These are phyloP conservation scores for Geophilus truncorum DNA, from an alignment of 2,888 invertebrate species.

Conservation along the genomic window DNA sequence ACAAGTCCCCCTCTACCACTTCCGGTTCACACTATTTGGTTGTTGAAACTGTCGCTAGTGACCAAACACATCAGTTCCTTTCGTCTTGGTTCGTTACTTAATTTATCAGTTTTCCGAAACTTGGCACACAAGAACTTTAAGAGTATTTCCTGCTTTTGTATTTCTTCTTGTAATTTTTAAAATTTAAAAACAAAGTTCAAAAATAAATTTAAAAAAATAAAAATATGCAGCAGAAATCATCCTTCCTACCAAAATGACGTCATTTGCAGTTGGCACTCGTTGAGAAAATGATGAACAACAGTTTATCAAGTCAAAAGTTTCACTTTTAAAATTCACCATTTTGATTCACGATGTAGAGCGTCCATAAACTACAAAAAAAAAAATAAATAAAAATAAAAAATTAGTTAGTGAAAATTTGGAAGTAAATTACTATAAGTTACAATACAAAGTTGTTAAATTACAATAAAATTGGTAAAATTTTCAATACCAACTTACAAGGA, in stretches of 20 bases:
- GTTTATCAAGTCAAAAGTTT: not conserved
- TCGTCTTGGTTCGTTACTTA: not conserved
- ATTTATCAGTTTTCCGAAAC: not conserved
- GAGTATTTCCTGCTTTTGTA: not conserved
- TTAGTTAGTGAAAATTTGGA: too few relatives aligned
- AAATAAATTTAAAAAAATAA: not conserved
- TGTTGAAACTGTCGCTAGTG: not conserved
- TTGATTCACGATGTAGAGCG: too few relatives aligned
- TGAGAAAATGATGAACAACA: not conserved
- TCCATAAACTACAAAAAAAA: not conserved
- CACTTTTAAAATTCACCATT: not conserved
- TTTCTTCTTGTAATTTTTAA: not conserved
- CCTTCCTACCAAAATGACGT: not conserved
- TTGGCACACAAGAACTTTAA: not conserved
- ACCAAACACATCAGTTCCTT: not conserved
- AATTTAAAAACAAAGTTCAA: not conserved
- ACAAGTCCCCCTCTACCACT: slow-evolving; percentile 2
- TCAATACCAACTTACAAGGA: too few relatives aligned
- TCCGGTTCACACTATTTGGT: not conserved
- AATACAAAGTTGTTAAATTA: too few relatives aligned
- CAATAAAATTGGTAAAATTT: too few relatives aligned
- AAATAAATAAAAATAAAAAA: not conserved
- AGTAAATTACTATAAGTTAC: too few relatives aligned
- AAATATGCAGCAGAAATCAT: not conserved
- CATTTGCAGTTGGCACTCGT: not conserved